These are phyloP conservation scores for Abrostola tripartita DNA, from an alignment of 2,888 invertebrate species.

Conservation along the genomic window DNA sequence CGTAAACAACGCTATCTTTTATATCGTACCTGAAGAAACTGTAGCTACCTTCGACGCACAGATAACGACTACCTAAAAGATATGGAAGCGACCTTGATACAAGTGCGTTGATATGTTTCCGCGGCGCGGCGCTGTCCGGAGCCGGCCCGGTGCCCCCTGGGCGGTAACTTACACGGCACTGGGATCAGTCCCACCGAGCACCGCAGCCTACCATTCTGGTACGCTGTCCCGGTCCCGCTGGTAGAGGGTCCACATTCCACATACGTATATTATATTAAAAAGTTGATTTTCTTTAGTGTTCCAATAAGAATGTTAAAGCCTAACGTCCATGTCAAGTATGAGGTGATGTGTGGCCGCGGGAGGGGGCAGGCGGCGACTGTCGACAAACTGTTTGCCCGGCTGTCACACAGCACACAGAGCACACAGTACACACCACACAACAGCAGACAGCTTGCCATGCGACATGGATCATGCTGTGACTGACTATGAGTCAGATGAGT, in stretches of 20 bases:
- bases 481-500: background rate
- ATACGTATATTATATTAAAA: too few species aligned
- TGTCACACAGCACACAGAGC: background rate
- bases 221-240: too few species aligned
- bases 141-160: background rate
- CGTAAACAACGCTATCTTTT: constrained; percentile 56
- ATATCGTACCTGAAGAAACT: constrained; percentile 28
- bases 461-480: background rate
- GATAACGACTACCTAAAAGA: constrained; percentile 39
- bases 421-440: background rate
- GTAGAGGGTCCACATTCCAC: too few species aligned
- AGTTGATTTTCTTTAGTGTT: background rate
- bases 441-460: background rate
- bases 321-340: background rate
- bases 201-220: too few species aligned
- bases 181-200: too few species aligned
- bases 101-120: constrained; percentile 41
- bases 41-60: constrained; percentile 28
- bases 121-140: constrained; percentile 10
- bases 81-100: constrained; percentile 36
- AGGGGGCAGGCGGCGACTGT: too few species aligned
- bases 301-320: constrained; percentile 38
- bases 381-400: too few species aligned
- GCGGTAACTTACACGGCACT: background rate
- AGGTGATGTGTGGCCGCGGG: too few species aligned